Base-by-base conservation (phyloP, 2,113 vertebrate genomes). In the Microtus ochrogaster region DNA sequence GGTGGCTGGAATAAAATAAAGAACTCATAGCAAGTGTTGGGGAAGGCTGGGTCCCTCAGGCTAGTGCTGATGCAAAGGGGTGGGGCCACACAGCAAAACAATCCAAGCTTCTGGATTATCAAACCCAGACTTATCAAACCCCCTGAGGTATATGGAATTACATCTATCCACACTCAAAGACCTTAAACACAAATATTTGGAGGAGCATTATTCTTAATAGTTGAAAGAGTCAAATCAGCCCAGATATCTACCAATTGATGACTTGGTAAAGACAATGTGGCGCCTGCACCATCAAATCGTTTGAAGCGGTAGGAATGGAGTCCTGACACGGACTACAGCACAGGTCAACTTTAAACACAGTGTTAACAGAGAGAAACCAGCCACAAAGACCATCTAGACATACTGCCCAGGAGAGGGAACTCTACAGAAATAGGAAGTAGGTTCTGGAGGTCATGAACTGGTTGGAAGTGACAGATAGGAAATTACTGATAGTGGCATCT, bases 261-360 rank as follows among this genome's bases (percentile, higher is more conserved):
- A 39, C 17, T 7, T 3, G 19, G 7, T 30, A 44, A 30, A 86
- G 6, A 49, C n/a, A 92, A 66, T 6, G 30, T 66, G 16, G 52
- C 2, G 4, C 79, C 49, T 3, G n/a, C 3, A 73, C 52, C 63
- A 65, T 6, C 14, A 22, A 78, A 36, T 39, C 36, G 9, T 30
- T 68, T 30, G 36, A 30, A 19, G 5, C 9, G 49, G 63, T 49
- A 3, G 22, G 12, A 81, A 26, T 22, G 41, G 41, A 41, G 41
- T 9, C 3, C 33, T 28, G 39, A 41, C 17, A 3, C 3, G 19
- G 47, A 0, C 26, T 19, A 4, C 41, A 41, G n/a, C 1, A 49
- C 39, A 8, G 10, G 33, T 77, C 28, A 49, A 49, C 39, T 24
- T 52, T 30, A 70, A 78, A 95, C 72, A 58, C 24, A 92, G 16